These are phyloP conservation scores for Drosophila testacea DNA, from an alignment of 2,888 invertebrate genomes.

Conservation along the genomic window DNA sequence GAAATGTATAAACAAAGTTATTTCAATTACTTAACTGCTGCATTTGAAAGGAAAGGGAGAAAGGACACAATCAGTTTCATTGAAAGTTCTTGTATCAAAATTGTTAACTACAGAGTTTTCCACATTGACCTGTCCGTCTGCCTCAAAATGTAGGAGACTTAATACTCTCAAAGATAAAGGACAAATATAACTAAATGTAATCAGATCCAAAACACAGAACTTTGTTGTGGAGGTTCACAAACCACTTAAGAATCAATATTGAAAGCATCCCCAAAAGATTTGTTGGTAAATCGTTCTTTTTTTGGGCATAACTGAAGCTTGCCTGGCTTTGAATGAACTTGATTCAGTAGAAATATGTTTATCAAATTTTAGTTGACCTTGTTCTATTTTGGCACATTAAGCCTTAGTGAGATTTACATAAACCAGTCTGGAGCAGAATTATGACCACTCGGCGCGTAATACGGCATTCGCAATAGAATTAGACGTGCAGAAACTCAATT, in stretches of 20 bases:
- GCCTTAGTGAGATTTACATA: constrained; percentile 3
- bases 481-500: constrained; percentile 42
- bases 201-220: background rate
- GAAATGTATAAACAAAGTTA: background rate
- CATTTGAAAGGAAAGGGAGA: background rate
- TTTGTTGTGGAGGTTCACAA: background rate
- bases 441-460: background rate
- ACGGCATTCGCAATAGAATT: constrained; percentile 34
- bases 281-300: background rate
- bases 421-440: background rate
- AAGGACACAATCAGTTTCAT: background rate
- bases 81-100: background rate
- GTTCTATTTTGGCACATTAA: constrained; percentile 1
- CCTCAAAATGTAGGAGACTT: background rate
- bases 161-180: background rate
- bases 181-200: background rate
- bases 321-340: background rate
- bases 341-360: background rate
- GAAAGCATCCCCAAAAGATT: background rate
- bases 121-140: background rate
- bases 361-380: constrained; percentile 8
- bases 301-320: background rate
- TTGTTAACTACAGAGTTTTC: background rate
- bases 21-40: background rate
- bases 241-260: background rate